Percentiles rank a stretch among this genome's conserved stretches.
These are phyloP conservation scores for Drosophila insularis DNA, from an alignment of 1,140 invertebrate species.

Conservation along the genomic window DNA sequence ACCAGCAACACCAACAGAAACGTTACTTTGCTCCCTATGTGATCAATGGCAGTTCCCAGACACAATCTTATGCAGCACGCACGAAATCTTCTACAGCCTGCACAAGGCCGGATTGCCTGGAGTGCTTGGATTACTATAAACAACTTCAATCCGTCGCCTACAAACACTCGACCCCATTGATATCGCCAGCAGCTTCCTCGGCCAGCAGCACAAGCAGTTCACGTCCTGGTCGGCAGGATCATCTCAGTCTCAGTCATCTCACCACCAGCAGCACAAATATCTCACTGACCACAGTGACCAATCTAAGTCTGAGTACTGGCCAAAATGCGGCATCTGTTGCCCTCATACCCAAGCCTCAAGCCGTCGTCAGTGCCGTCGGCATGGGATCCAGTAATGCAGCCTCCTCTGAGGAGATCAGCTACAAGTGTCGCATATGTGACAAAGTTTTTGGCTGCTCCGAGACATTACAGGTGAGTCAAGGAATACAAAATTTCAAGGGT, in stretches of 20 bases:
- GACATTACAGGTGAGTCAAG: conserved; percentile 72
- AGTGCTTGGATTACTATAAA: conserved; percentile 70
- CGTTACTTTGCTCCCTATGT: conserved; percentile 77
- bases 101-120: conserved; percentile 56
- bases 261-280: conserved; percentile 45
- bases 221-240: conserved; percentile 26
- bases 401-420: conserved; percentile 71
- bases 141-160: conserved; percentile 45
- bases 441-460: conserved; percentile 81
- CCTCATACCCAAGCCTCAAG: conserved; percentile 20
- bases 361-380: conserved; percentile 31
- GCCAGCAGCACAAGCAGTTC: conserved; percentile 61
- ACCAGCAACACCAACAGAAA: conserved; percentile 51
- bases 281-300: conserved; percentile 68
- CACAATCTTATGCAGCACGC: conserved; percentile 16
- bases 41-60: conserved; percentile 46
- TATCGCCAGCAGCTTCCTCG: conserved; percentile 66
- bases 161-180: conserved; percentile 43
- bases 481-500: no score
- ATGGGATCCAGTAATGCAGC: conserved; percentile 11
- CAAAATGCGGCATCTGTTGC: conserved; percentile 17
- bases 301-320: conserved; percentile 52
- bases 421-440: conserved; percentile 78
- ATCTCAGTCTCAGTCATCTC: conserved; percentile 19
- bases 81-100: conserved; percentile 33